Evolutionary conservation across 2,888 invertebrate genomes (phyloP), one percentile per base, ranked within the genome.

Genomic region (Rhagonycha lutea): DNA sequence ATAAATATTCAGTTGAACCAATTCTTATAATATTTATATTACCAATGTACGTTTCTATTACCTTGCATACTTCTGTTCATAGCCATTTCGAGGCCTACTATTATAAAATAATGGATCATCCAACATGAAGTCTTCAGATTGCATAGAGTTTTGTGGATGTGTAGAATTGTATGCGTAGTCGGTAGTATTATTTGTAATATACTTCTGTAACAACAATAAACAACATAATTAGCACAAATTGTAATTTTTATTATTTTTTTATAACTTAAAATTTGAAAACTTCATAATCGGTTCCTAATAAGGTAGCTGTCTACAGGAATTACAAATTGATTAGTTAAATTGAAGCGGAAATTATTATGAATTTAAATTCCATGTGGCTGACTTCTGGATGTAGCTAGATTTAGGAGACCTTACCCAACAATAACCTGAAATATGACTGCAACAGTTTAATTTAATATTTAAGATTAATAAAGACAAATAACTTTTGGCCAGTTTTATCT

Each of bases 101-200:
- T 96, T 96, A 89, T 96, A 97, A 87, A 93, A 96, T 82, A 97
- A 90, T 68, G 94, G 94, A 87, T 94, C 94, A 87, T 91, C 90
- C 79, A 88, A 86, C 83, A 82, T 85, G 77, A 84, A 86, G 74
- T 88, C 88, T 70, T 85, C 85, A 61, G 82, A 82, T 73, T 89
- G 89, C 81, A 88, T 88, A 74, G 89, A 87, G 78, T 88, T 88
- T 78, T 88, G 86, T 69, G 87, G 85, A 75, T 85, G 84, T 76
- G 89, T 89, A 72, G 86, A 85, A 74, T 86, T 86, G 80, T 89
- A 89, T 75, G 84, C 84, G 80, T 85, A 88, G 61, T 88, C 88
- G 32, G 88, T 87, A 10, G 80, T 75, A 29, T 81, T 78, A 77
- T 86, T 87, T 4, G 88, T 86, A 18, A 87, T 86, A 80, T 86